phyloP scores from a whole-genome alignment of 2,888 invertebrate species.

The Leistus spinibarbis region DNA sequence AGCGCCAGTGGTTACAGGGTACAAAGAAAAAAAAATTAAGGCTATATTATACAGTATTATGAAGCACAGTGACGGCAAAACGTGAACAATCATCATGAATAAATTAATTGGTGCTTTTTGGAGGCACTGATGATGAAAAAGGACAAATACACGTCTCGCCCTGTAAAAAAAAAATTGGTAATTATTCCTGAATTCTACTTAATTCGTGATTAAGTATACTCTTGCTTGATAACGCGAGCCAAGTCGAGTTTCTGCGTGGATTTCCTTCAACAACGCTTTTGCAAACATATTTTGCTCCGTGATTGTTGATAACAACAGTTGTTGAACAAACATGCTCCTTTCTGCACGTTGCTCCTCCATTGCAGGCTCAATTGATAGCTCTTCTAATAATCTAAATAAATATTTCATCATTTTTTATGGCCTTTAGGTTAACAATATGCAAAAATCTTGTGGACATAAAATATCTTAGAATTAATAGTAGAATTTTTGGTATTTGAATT shows the following conservation, averaged over 20 bases:
- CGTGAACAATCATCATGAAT: no score
- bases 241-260: not conserved
- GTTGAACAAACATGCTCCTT: constrained; percentile 72
- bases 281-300: constrained; percentile 6
- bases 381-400: constrained; percentile 50
- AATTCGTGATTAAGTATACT: not conserved
- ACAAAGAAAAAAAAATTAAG: no score
- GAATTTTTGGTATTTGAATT: no score
- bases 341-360: constrained; percentile 66
- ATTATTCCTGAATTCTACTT: not conserved
- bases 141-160: not conserved
- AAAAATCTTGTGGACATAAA: no score
- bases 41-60: no score
- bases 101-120: not conserved
- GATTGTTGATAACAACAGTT: constrained; percentile 67
- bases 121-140: not conserved
- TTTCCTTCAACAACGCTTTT: not conserved
- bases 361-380: constrained; percentile 63
- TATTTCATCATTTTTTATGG: no score
- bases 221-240: not conserved
- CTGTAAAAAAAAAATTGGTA: not conserved
- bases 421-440: no score
- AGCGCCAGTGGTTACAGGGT: no score
- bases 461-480: not conserved
- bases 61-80: no score